Evolutionary conservation across 1,140 invertebrate species (phyloP).

Genomic region (Paralvinella palmiformis): DNA sequence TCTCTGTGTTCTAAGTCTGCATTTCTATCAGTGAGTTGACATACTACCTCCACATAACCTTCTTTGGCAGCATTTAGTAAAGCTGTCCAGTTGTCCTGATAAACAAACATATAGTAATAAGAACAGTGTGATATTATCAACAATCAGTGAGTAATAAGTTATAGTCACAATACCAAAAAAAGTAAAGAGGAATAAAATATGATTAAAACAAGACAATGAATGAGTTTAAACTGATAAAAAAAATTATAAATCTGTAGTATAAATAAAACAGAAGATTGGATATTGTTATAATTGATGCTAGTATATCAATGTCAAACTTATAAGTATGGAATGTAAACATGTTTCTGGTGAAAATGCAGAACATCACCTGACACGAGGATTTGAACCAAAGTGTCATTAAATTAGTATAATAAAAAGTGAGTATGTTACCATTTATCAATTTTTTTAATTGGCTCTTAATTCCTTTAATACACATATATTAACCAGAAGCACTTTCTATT

Average conservation of each 20-base stretch:
- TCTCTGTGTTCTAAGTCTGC: conserved; percentile 85
- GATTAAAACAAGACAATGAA: not conserved
- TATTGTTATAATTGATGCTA: not conserved
- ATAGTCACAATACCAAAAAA: not conserved
- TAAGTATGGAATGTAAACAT: no score
- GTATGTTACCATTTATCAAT: no score
- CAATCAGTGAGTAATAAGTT: not conserved
- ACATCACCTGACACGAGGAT: no score
- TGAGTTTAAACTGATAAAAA: not conserved
- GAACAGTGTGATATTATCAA: no score
- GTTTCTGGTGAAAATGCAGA: no score
- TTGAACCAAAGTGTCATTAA: no score
- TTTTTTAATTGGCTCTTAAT: no score
- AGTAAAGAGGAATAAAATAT: not conserved
- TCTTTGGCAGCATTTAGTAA: conserved; percentile 84
- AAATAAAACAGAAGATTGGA: not conserved
- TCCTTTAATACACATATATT: no score
- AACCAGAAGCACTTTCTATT: no score
- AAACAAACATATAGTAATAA: no score
- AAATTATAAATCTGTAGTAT: not conserved
- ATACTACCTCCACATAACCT: conserved; percentile 75
- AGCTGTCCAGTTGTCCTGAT: conserved; percentile 85
- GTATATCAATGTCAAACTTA: no score
- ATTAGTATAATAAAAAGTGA: no score
- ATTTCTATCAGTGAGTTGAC: conserved; percentile 77